Conservation (phyloP, 2,113 vertebrate species). For the Carassius auratus region DNA sequence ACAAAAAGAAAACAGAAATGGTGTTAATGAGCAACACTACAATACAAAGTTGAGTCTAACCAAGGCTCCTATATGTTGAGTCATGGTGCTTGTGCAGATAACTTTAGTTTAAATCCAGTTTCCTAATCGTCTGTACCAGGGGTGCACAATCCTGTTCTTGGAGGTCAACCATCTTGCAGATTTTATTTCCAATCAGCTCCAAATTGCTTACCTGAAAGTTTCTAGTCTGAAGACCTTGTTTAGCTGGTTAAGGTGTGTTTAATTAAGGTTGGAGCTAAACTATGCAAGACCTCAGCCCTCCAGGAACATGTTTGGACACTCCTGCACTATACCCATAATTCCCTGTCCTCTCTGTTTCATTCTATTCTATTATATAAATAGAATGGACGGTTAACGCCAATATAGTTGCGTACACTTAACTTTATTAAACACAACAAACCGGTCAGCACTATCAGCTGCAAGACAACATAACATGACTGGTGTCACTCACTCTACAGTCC, state of each 20-base stretch:
- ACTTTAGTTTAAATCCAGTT: no score
- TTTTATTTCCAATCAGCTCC: not conserved
- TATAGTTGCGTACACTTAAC: no score
- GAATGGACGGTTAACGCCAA: no score
- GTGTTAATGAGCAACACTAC: not conserved
- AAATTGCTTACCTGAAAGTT: not conserved
- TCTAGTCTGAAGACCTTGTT: not conserved
- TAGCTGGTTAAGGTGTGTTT: not conserved
- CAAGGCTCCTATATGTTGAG: not conserved
- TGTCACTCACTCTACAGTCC: no score
- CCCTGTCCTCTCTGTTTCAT: not conserved
- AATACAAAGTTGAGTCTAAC: not conserved
- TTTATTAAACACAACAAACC: no score
- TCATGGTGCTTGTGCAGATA: no score
- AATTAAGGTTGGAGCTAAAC: not conserved
- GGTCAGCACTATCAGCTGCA: no score
- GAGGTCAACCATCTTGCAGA: not conserved
- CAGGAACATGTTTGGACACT: not conserved
- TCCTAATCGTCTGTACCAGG: not conserved
- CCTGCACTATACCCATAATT: not conserved
- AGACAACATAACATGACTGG: no score
- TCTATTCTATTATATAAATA: no score
- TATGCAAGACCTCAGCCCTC: not conserved
- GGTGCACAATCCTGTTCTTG: not conserved
- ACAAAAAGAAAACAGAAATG: not conserved